Percentiles rank a stretch among this genome's conserved stretches.
Conservation (phyloP, 2,797 vertebrate genomes). For the Toxotes lorentzi region DNA sequence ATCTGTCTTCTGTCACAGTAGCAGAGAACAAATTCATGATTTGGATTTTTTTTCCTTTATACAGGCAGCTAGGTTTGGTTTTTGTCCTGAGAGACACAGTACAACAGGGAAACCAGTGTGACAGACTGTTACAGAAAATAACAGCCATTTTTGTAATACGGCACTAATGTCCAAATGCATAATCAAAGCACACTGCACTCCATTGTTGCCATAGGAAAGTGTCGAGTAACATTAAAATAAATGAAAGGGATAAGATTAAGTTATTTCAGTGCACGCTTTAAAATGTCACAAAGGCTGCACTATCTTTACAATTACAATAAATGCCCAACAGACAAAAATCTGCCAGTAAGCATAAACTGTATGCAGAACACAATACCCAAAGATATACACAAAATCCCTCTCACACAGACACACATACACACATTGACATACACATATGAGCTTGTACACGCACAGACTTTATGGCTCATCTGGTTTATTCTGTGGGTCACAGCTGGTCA, state of each 20-base stretch:
- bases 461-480: conserved; percentile 56
- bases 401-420: neutral
- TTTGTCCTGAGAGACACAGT: conserved; percentile 1
- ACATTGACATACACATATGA: neutral
- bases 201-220: neutral
- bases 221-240: conserved; percentile 1
- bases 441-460: conserved; percentile 23
- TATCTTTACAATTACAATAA: neutral
- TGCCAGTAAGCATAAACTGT: neutral
- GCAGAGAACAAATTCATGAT: neutral
- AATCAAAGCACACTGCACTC: neutral
- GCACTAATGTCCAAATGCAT: neutral
- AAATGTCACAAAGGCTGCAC: conserved; percentile 6
- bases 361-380: neutral
- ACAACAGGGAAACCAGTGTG: neutral
- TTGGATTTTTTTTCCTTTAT: neutral
- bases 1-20: neutral
- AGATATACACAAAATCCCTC: conserved; percentile 9
- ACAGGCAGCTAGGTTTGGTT: neutral
- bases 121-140: neutral
- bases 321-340: neutral
- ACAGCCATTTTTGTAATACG: neutral
- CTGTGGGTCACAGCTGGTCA: conserved; percentile 74
- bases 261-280: neutral
- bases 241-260: neutral